Conservation (phyloP, 53 echinoderm and acorn worm species). For the Paracentrotus lividus region DNA sequence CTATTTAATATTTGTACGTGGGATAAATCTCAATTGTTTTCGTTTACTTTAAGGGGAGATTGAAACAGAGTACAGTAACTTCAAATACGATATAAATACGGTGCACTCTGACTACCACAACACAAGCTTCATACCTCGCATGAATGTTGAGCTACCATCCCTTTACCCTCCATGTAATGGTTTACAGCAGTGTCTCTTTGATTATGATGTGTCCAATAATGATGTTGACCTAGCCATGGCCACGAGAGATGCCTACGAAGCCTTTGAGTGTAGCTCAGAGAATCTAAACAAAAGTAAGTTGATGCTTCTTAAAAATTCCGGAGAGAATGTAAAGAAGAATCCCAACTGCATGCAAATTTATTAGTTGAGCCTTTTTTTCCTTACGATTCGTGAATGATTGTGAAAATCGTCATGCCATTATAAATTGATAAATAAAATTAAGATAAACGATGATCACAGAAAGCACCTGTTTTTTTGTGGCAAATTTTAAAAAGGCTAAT, state of each 20-base stretch:
- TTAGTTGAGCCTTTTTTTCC: too few relatives aligned
- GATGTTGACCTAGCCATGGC: slow-evolving; percentile 50
- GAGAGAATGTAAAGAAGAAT: too few relatives aligned
- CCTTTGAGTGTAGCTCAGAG: slow-evolving; percentile 40
- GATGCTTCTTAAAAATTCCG: too few relatives aligned
- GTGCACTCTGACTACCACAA: slow-evolving; percentile 71
- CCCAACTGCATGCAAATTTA: neutral
- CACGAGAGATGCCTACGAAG: slow-evolving; percentile 32
- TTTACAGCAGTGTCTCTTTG: slow-evolving; percentile 68
- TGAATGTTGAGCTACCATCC: slow-evolving; percentile 13
- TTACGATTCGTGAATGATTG: too few relatives aligned
- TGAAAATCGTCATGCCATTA: too few relatives aligned
- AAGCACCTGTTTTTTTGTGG: too few relatives aligned
- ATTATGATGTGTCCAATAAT: slow-evolving; percentile 65
- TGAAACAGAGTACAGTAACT: slow-evolving; percentile 47
- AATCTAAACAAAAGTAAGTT: neutral
- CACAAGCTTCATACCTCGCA: slow-evolving; percentile 68
- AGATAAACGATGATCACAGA: too few relatives aligned
- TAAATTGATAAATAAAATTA: too few relatives aligned
- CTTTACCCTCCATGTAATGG: slow-evolving; percentile 50
- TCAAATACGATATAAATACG: slow-evolving; percentile 49
- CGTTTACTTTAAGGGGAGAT: slow-evolving; percentile 62
- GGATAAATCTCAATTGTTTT: too few relatives aligned
- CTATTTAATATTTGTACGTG: too few relatives aligned
- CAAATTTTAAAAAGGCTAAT: too few relatives aligned